These are phyloP conservation scores for Gandaritis pyraliata DNA, from an alignment of 2,888 invertebrate genomes.

Conservation along the genomic window DNA sequence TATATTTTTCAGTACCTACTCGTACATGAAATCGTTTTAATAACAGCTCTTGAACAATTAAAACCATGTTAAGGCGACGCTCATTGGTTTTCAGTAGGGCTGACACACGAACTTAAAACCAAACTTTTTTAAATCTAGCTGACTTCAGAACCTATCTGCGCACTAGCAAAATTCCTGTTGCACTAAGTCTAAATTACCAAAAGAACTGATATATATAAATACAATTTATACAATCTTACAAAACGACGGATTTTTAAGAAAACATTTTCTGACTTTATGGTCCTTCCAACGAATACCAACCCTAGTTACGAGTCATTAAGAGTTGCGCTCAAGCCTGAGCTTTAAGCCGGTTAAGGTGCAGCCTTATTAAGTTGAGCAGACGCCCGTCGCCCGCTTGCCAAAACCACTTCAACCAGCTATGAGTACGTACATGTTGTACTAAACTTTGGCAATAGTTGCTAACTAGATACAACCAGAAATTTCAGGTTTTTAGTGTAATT, in stretches of 20 bases:
- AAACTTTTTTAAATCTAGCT: not conserved
- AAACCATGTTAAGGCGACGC: conserved; percentile 62
- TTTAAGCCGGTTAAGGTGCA: conserved; percentile 70
- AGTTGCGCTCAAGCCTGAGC: conserved; percentile 60
- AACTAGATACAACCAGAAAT: conserved; percentile 45
- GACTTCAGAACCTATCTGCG: no score
- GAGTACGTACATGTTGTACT: conserved; percentile 61
- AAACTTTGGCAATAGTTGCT: conserved; percentile 69
- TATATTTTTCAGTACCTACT: conserved; percentile 12
- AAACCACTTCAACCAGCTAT: conserved; percentile 71
- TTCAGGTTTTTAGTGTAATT: conserved; percentile 46
- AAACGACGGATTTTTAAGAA: no score
- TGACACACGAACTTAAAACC: not conserved
- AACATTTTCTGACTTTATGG: no score
- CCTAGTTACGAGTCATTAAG: conserved; percentile 67
- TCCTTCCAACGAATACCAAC: not conserved
- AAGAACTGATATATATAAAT: no score
- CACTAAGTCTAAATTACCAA: no score
- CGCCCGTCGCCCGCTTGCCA: conserved; percentile 70
- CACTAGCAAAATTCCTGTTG: no score
- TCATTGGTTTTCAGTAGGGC: conserved; percentile 55
- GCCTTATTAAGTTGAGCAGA: conserved; percentile 75
- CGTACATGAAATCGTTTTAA: conserved; percentile 45
- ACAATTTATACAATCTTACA: no score
- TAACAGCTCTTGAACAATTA: conserved; percentile 62